Evolutionary conservation across 1,140 invertebrate species (phyloP), one percentile per base, ranked within the genome.

Genomic region (Eumaeus atala): DNA sequence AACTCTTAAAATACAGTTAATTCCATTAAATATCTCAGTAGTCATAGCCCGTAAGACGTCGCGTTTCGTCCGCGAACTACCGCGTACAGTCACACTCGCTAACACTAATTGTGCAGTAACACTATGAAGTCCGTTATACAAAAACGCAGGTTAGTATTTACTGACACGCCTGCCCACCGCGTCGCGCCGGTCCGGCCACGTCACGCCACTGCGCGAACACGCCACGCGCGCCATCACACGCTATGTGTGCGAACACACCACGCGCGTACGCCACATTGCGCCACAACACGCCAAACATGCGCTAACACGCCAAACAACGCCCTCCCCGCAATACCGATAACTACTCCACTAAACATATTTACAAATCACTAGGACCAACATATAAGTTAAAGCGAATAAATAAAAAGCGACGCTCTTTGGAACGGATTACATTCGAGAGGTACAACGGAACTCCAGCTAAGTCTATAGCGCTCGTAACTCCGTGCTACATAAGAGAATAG

Each of bases 341-440:
- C 64, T 56, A 64, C 65, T 63, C 58, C 61, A 63, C 58, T 59
- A 60, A 59, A 64, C 58, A 59, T 64, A 66, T 61, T 51, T 61
- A 69, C 65, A 61, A 64, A 47, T 56, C 61, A 56, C 49, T 58
- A 70, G 51, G 61, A 66, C 60, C 28, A 28, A 28, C 14, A 16
- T 67, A 74, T 70, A 75, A 74, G 63, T 71, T 72, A 73, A 71
- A 61, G 72, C 73, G 64, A 81, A 81, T 80, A 84, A 84, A 81
- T 78, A 75, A 72, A 54, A 64, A 70, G 58, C 62, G 62, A 72
- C 72, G 73, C 75, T 77, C 78, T 84, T 82, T 82, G 77, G 81
- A 80, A 77, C 77, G 69, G 75, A 70, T 77, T 71, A 72, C 71
- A 66, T 73, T 71, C 76, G 68, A 78, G 21, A 28, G 71, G 71